Conservation (phyloP, 2,888 invertebrate genomes). For the Spodoptera picta region DNA sequence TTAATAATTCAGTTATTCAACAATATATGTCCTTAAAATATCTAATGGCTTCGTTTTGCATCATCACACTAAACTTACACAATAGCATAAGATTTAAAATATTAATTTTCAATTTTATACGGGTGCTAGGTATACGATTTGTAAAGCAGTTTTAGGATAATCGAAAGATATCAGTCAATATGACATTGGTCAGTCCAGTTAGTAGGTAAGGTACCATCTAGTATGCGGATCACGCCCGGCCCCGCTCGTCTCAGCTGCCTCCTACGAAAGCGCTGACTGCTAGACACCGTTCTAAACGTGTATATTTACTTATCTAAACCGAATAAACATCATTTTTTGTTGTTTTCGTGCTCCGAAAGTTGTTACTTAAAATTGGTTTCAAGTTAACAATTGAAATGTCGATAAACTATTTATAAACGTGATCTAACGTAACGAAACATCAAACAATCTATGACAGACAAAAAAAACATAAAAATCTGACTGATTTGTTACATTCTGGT, state of each 20-base stretch:
- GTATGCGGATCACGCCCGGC: slow-evolving; percentile 61
- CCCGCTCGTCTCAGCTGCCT: slow-evolving; percentile 51
- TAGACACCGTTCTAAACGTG: slow-evolving; percentile 48
- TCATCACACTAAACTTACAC: not conserved
- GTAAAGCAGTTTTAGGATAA: not conserved
- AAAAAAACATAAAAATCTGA: slow-evolving; percentile 17
- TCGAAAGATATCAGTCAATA: slow-evolving; percentile 29
- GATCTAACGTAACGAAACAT: slow-evolving; percentile 18
- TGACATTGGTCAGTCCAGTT: slow-evolving; percentile 32
- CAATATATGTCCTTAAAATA: slow-evolving; percentile 1
- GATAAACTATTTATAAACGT: slow-evolving; percentile 10
- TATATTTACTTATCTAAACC: slow-evolving; percentile 24
- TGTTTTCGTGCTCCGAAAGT: not conserved
- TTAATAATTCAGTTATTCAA: not conserved
- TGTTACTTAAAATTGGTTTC: not conserved
- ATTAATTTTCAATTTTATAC: not conserved
- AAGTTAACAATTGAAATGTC: not conserved
- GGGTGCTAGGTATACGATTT: not conserved
- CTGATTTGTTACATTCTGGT: slow-evolving; percentile 19
- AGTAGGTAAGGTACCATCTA: slow-evolving; percentile 6
- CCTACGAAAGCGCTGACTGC: slow-evolving; percentile 57
- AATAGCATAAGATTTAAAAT: not conserved
- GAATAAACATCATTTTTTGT: slow-evolving; percentile 18
- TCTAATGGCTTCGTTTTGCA: not conserved
- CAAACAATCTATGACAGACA: slow-evolving; percentile 9